Base-by-base conservation (phyloP, 2,888 invertebrate species). In the Geotrupes spiniger region DNA sequence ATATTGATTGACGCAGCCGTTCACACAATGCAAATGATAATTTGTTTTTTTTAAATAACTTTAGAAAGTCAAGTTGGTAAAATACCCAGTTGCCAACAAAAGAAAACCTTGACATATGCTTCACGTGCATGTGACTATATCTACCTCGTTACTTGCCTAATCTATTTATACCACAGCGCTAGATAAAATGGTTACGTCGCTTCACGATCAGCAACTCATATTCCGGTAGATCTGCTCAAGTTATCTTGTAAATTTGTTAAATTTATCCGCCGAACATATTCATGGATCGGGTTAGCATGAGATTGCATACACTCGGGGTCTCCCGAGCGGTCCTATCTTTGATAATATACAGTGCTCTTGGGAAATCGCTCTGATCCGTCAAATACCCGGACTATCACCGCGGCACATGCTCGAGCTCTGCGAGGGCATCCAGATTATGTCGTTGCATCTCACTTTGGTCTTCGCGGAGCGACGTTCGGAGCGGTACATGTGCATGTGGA, bases 281-380 rank as follows among this genome's bases (percentile, higher is more conserved):
- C 40, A 40, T 27, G 38, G 38, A n/a, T 25, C 17, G 21, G 17
- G 38, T 38, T 21, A 40, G 40, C 46, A 47, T 33, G 47, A 47
- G 47, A 47, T 47, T 47, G 47, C 47, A 48, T 42, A 36, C 33
- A 28, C 31, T 11, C 37, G 36, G 11, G 25, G 46, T 47, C 52
- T 46, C 46, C 36, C 36, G 49, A 46, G 52, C 54, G 50, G 46
- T 54, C 55, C 54, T 54, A 45, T 54, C 56, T 57, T 46, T 54
- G 54, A 56, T 65, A 65, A 65, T 61, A 55, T 62, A 65, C 53
- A 55, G 60, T 57, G 41, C 66, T 54, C 60, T 2, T 25, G 66
- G 65, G 66, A 66, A 66, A 65, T 66, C 60, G 52, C 53, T 60
- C 59, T 61, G 62, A 66, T 66, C 61, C 63, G 64, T 66, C 64